Evolutionary conservation across 2,113 vertebrate genomes (phyloP).

Genomic region (Crotalus helleri): DNA sequence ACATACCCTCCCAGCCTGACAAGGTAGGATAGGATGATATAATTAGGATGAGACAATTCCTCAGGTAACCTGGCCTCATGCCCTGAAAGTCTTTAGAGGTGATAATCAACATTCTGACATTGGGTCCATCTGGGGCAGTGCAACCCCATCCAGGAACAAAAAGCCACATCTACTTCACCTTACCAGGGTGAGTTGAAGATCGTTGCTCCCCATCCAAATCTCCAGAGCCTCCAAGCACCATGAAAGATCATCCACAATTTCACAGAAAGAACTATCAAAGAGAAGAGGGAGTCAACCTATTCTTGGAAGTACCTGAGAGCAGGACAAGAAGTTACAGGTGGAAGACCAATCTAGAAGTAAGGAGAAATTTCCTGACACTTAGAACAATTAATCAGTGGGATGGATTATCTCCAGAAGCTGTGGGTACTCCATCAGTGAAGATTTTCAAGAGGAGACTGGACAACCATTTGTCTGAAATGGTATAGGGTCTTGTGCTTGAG

Average conservation of each 20-base stretch:
- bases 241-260: not conserved
- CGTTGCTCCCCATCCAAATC: not conserved
- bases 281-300: not conserved
- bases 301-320: not conserved
- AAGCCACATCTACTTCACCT: not conserved
- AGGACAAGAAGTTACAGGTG: not conserved
- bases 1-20: too few species aligned
- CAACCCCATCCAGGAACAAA: not conserved
- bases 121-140: too few species aligned
- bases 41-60: too few species aligned
- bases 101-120: too few species aligned
- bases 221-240: not conserved
- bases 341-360: not conserved
- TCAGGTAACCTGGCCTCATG: too few species aligned
- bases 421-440: not conserved
- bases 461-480: not conserved
- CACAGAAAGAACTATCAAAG: not conserved
- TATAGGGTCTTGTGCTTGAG: not conserved
- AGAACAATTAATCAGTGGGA: not conserved
- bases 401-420: not conserved
- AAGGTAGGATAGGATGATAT: too few species aligned
- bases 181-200: not conserved
- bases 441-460: not conserved
- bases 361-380: not conserved
- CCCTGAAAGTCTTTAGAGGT: too few species aligned